Evolutionary conservation across 2,113 vertebrate genomes (phyloP).

Genomic region (Stegostoma tigrinum): DNA sequence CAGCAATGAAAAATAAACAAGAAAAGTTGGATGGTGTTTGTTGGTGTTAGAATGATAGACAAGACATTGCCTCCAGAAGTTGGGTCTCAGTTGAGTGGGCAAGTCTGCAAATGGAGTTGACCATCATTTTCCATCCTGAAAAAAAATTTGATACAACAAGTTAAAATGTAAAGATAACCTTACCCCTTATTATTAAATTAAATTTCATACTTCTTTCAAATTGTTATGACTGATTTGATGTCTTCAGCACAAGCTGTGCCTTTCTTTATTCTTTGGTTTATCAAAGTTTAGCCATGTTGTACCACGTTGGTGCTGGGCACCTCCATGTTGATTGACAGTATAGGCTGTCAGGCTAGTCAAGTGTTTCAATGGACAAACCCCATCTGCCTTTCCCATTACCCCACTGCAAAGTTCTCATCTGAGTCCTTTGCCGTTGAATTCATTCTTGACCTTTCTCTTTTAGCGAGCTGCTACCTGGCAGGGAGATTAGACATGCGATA

Average conservation of each 20-base stretch:
- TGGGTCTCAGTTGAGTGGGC: too few relatives aligned
- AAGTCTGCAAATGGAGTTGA: too few relatives aligned
- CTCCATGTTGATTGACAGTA: too few relatives aligned
- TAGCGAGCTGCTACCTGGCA: neutral
- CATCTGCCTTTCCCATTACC: neutral
- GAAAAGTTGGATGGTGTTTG: too few relatives aligned
- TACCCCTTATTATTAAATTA: neutral
- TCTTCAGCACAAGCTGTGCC: neutral
- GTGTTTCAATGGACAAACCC: neutral
- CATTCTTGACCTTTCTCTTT: neutral
- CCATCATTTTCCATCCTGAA: too few relatives aligned
- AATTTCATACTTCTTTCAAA: neutral
- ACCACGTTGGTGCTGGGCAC: too few relatives aligned
- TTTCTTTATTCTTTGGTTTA: neutral
- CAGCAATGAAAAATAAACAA: too few relatives aligned
- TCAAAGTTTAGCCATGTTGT: neutral
- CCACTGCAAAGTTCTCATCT: too few relatives aligned
- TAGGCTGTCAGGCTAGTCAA: neutral
- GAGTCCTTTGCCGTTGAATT: neutral
- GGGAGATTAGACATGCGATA: too few relatives aligned
- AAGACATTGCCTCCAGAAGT: too few relatives aligned
- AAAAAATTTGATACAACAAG: neutral
- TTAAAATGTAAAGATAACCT: neutral
- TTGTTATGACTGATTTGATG: too few relatives aligned
- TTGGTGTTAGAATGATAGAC: too few relatives aligned